These are phyloP conservation scores for Hemibagrus wyckioides DNA, from an alignment of 2,113 vertebrate species.

Conservation along the genomic window DNA sequence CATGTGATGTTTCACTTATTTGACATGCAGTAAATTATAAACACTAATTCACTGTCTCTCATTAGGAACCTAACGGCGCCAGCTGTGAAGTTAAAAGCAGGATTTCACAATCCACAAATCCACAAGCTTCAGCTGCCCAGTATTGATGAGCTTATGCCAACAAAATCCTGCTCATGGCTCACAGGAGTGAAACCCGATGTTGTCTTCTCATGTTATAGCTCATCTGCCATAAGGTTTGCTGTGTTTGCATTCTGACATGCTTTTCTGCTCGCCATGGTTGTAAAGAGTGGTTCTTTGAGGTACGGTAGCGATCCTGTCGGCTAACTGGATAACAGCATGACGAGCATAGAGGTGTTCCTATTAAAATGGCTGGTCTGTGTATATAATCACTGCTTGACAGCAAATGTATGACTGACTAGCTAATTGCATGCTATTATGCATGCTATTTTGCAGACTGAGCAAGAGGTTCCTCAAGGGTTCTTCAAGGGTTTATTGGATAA, in stretches of 20 bases:
- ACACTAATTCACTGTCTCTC: background rate
- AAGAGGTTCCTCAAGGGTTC: background rate
- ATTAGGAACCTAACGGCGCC: background rate
- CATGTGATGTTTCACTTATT: background rate
- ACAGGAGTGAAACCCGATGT: background rate
- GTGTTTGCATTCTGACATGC: background rate
- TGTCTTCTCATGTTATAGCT: background rate
- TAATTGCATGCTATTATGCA: background rate
- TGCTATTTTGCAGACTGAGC: background rate
- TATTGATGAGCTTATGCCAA: background rate
- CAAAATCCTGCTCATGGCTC: background rate
- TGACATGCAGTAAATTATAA: slow-evolving; percentile 3
- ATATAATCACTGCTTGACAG: background rate
- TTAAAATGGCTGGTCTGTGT: background rate
- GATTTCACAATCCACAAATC: background rate
- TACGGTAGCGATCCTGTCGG: background rate
- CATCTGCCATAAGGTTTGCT: background rate
- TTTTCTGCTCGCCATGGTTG: background rate
- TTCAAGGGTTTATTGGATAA: background rate
- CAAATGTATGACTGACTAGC: background rate
- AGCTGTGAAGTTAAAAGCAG: background rate
- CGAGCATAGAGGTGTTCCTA: background rate
- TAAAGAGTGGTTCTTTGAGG: background rate
- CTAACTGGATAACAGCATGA: background rate
- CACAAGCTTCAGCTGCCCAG: background rate